These are phyloP conservation scores for Sphenodon punctatus DNA, from an alignment of 2,797 vertebrate genomes.

Conservation along the genomic window DNA sequence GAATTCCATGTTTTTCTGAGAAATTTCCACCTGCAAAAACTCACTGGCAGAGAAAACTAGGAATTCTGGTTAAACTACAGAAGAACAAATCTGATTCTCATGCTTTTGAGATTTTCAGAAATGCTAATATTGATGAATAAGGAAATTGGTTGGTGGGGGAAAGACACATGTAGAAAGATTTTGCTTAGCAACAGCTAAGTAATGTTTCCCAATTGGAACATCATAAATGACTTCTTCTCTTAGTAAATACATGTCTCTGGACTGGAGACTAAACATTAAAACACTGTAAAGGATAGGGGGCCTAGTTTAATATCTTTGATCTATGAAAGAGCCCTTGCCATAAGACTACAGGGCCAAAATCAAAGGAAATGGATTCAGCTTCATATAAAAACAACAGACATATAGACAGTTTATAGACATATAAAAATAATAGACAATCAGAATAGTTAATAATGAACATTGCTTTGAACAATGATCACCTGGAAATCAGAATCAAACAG, in stretches of 20 bases:
- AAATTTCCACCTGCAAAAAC: no score
- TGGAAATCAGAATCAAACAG: background rate
- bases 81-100: no score
- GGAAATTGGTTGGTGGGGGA: no score
- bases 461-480: rapidly evolving
- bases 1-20: no score
- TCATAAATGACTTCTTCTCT: background rate
- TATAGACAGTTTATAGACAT: no score
- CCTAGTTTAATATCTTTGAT: conserved; percentile 8
- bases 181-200: background rate
- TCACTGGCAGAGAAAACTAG: no score
- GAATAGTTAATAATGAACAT: rapidly evolving
- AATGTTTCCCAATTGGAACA: conserved; percentile 2
- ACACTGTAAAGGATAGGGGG: conserved; percentile 12
- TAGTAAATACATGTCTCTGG: background rate
- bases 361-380: background rate
- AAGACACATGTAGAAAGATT: no score
- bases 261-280: background rate
- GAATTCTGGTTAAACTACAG: no score
- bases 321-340: background rate
- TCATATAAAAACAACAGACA: background rate
- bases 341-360: conserved; percentile 11
- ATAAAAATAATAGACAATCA: rapidly evolving
- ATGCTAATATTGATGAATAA: no score
- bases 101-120: no score